These are phyloP conservation scores for Otus sunia DNA, from an alignment of 2,113 vertebrate genomes.

Conservation along the genomic window DNA sequence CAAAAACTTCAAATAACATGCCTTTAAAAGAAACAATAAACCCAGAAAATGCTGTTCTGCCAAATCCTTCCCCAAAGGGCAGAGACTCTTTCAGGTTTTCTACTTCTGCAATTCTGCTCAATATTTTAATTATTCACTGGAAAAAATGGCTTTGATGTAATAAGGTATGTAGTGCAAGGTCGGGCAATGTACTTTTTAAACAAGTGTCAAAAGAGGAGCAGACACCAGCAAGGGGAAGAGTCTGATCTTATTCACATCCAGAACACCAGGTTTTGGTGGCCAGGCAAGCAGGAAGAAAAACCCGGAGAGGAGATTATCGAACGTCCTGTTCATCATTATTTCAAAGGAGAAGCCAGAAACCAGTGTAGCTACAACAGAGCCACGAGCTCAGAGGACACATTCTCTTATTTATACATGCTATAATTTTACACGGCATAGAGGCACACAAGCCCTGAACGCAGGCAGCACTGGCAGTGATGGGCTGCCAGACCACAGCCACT, in stretches of 20 bases:
- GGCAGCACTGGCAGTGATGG: rapidly evolving
- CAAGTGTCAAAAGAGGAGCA: not conserved
- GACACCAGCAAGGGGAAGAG: not conserved
- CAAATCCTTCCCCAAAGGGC: not conserved
- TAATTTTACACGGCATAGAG: not conserved
- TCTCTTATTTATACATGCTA: not conserved
- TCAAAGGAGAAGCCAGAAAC: not conserved
- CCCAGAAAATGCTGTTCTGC: not conserved
- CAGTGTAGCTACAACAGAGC: not conserved
- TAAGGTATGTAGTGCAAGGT: not conserved
- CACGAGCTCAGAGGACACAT: not conserved
- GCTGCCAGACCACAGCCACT: not conserved
- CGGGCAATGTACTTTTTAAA: not conserved
- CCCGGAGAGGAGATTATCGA: not conserved
- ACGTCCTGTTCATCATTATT: not conserved
- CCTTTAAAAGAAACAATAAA: not conserved
- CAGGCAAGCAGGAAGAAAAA: not conserved
- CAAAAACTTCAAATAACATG: not conserved
- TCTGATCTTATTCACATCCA: not conserved
- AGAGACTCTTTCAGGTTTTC: not conserved
- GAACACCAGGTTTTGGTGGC: not conserved
- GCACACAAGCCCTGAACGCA: rapidly evolving
- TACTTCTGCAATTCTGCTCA: not conserved
- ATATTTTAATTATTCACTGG: not conserved
- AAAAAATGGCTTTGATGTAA: not conserved